These are phyloP conservation scores for Cephus rjabovi DNA, from an alignment of 2,888 invertebrate species.

Conservation along the genomic window DNA sequence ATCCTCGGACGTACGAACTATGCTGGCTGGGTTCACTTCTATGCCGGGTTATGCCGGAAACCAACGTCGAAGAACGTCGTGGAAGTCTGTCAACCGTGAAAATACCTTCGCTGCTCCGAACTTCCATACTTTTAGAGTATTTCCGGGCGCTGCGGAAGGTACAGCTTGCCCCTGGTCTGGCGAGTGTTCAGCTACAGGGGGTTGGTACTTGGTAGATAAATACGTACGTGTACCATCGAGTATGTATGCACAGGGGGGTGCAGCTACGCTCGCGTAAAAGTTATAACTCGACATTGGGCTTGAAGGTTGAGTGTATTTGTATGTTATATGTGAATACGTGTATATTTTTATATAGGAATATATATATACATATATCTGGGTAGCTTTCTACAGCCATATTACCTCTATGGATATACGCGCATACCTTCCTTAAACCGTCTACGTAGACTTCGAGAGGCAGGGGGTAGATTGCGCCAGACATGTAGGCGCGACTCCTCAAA, in stretches of 20 bases:
- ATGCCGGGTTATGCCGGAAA: not conserved
- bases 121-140: not conserved
- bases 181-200: not conserved
- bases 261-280: not conserved
- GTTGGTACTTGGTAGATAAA: not conserved
- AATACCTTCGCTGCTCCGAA: not conserved
- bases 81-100: not conserved
- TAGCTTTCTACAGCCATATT: not conserved
- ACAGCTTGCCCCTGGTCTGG: not conserved
- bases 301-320: not conserved
- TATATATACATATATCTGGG: too few relatives aligned
- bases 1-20: not conserved
- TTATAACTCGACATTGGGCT: constrained; percentile 2
- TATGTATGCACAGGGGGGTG: not conserved
- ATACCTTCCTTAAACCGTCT: not conserved
- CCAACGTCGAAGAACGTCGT: not conserved
- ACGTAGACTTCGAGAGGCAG: not conserved
- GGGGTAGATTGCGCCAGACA: not conserved
- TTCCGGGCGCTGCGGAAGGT: not conserved
- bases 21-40: not conserved
- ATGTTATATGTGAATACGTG: not conserved
- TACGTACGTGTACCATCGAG: not conserved
- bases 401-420: not conserved
- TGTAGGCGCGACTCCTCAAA: not conserved
- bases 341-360: not conserved